Evolutionary conservation across 2,888 invertebrate genomes (phyloP).

Genomic region (Drosophila monieri): DNA sequence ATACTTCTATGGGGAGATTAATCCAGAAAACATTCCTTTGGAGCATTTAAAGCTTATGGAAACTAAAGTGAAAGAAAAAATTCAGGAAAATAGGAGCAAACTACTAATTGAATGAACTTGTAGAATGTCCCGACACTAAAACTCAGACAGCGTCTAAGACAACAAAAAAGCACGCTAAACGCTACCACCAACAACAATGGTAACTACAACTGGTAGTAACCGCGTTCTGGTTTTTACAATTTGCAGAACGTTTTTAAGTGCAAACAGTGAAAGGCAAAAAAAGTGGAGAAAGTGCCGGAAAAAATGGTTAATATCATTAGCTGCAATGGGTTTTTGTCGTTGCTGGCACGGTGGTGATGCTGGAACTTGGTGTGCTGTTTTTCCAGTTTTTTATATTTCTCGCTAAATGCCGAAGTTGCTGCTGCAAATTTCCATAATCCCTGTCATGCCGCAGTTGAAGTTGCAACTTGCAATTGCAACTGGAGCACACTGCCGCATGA

Average conservation of each 20-base stretch:
- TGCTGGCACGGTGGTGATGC: constrained; percentile 21
- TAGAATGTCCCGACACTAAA: constrained; percentile 68
- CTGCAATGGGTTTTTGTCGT: constrained; percentile 51
- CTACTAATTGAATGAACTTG: constrained; percentile 76
- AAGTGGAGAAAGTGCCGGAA: constrained; percentile 52
- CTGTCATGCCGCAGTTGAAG: constrained; percentile 52
- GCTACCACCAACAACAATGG: constrained; percentile 48
- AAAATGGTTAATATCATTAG: constrained; percentile 75
- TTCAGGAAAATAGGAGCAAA: constrained; percentile 32
- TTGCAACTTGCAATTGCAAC: constrained; percentile 28
- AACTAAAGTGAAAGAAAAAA: constrained; percentile 13
- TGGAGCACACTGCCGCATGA: constrained; percentile 51
- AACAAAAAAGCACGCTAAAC: constrained; percentile 52
- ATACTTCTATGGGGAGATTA: no score
- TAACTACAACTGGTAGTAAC: constrained; percentile 39
- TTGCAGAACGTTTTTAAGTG: constrained; percentile 70
- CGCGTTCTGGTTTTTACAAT: constrained; percentile 69
- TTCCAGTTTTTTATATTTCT: constrained; percentile 35
- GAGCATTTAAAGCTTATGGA: constrained; percentile 19
- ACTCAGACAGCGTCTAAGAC: constrained; percentile 29
- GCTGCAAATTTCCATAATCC: constrained; percentile 72
- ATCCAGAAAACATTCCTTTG: not conserved
- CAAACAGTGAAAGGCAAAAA: constrained; percentile 45
- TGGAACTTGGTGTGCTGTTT: constrained; percentile 6
- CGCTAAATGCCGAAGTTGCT: constrained; percentile 58